Evolutionary conservation across 53 echinoderm and acorn worm genomes (phyloP).

Genomic region (Holothuria scabra): DNA sequence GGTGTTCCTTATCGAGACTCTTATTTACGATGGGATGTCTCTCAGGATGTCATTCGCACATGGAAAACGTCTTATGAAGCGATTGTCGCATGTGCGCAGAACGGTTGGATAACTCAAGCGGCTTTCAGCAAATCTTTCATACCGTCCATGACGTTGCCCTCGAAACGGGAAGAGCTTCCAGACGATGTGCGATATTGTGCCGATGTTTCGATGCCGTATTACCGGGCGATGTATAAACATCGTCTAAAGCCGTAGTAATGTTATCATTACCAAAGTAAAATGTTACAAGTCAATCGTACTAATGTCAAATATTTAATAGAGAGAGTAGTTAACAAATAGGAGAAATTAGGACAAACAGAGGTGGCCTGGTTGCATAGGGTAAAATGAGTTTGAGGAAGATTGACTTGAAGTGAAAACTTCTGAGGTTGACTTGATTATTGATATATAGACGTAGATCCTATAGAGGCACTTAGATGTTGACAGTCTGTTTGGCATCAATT

Average conservation of each 20-base stretch:
- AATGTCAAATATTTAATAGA: too few species aligned
- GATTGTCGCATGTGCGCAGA: slow-evolving; percentile 42
- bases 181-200: slow-evolving; percentile 44
- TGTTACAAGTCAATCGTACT: too few species aligned
- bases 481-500: too few species aligned
- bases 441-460: too few species aligned
- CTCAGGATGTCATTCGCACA: slow-evolving; percentile 21
- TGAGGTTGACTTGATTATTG: too few species aligned
- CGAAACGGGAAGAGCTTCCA: slow-evolving; percentile 2
- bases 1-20: slow-evolving; percentile 47
- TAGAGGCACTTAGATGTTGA: too few species aligned
- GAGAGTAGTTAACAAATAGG: too few species aligned
- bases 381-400: too few species aligned
- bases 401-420: too few species aligned
- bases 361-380: too few species aligned
- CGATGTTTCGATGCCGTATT: slow-evolving; percentile 48
- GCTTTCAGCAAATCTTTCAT: slow-evolving; percentile 15
- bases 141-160: not conserved
- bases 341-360: too few species aligned
- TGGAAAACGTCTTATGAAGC: slow-evolving; percentile 55
- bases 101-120: slow-evolving; percentile 49
- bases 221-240: slow-evolving; percentile 40
- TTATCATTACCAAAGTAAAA: not conserved
- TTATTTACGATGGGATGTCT: slow-evolving; percentile 32
- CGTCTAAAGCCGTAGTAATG: slow-evolving; percentile 19